phyloP scores from a whole-genome alignment of 2,888 invertebrate genomes.

The Acanthopleura granulata region DNA sequence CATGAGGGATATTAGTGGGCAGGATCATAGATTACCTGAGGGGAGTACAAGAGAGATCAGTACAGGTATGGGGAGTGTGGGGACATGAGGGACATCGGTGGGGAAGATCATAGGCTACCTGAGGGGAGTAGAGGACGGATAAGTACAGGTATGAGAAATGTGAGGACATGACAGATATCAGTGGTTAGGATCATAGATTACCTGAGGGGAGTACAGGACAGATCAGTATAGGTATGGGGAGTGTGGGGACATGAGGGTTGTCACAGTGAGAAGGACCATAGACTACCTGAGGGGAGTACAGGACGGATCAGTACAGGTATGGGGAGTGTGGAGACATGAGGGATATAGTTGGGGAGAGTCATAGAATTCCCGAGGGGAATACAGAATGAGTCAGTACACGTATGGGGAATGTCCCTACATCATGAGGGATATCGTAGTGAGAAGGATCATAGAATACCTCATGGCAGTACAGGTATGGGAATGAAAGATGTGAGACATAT shows the following conservation, averaged over 20 bases:
- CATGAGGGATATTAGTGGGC: not conserved
- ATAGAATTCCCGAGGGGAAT: too few species aligned
- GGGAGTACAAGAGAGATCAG: conserved; percentile 82
- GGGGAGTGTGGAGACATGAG: conserved; percentile 11
- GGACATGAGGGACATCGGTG: too few species aligned
- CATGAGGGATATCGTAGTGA: too few species aligned
- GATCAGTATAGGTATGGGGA: conserved; percentile 79
- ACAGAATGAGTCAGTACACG: too few species aligned
- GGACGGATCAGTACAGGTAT: conserved; percentile 83
- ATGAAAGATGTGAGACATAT: too few species aligned
- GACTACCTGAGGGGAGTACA: conserved; percentile 83
- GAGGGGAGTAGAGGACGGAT: conserved; percentile 8
- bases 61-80: conserved; percentile 74
- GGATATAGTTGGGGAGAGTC: not conserved
- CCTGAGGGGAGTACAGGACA: conserved; percentile 82
- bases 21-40: conserved; percentile 77
- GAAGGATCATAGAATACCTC: conserved; percentile 74
- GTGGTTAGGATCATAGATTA: conserved; percentile 71
- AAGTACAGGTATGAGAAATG: too few species aligned
- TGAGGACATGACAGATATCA: too few species aligned
- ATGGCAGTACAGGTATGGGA: conserved; percentile 79
- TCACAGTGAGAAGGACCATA: not conserved
- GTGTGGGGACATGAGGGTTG: not conserved
- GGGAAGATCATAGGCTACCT: conserved; percentile 71
- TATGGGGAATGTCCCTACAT: too few species aligned